Base-by-base conservation (phyloP, 2,888 invertebrate species). In the Drosophila affinis region DNA sequence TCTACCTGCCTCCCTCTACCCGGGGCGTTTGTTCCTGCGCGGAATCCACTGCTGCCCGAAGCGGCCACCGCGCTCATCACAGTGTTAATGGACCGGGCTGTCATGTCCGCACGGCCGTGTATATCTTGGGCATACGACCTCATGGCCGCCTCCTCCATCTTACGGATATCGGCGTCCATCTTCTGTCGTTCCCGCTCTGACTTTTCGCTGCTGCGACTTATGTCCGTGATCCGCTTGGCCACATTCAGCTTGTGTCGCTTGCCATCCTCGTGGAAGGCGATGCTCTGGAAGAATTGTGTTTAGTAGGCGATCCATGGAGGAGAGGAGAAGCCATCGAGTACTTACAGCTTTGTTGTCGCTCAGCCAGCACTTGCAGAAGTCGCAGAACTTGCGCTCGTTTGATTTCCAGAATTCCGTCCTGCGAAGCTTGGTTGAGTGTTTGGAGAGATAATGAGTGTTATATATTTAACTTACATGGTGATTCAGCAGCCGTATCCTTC, bases 401-500 rank as follows among this genome's bases (percentile, higher is more conserved):
- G 99, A 99, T 92, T 98, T 97, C 99, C 99, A 99, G 91, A 97
- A 98, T 82, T 98, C 98, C 3, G 98, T 96, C 98, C 97, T 98
- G 91, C 54, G 1, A 5, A 4, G 12, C 47, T 34, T 27, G 3
- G 14, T 0, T 29, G 18, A 12, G 2, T 46, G 17, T 46, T 51
- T 45, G 3, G 3, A 44, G 0, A 34, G 5, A 3, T 10, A 1
- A 32, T 51, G n/a, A 29, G 27, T 18, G 2, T 12, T 9, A n/a
- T n/a, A 9, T 17, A 10, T 2, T 10, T 6, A 7, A 76, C 88
- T 88, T 60, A 83, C 83, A 83, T 65, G 32, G 9, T 65, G 17
- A 18, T 44, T 39, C 17, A n/a, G 6, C 5, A 3, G 12, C 6
- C 39, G n/a, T 7, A n/a, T n/a, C 14, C n/a, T n/a, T 7, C 39